Base-by-base conservation (phyloP, 2,888 invertebrate species). In the Pardosa pseudoannulata region DNA sequence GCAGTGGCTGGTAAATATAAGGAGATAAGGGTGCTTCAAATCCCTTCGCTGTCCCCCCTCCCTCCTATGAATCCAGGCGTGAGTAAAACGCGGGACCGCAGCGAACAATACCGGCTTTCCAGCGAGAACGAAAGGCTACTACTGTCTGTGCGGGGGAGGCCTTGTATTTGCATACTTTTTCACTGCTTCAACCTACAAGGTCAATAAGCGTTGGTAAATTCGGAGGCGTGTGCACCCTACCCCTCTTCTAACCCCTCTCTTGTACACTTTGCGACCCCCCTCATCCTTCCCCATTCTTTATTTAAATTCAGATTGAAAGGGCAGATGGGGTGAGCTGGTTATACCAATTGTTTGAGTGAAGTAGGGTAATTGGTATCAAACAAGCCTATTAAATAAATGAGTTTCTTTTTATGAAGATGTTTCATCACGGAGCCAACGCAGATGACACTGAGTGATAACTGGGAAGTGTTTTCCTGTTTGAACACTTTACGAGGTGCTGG, bases 61-160 rank as follows among this genome's bases (percentile, higher is more conserved):
- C 28, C 64, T 31, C 13, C 0, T 29, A 16, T 6, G 29, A 28
- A 65, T 29, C 29, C 64, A 65, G 11, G 29, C 64, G 29, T 11
- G 29, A 65, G 64, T 65, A 65, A 65, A 65, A 31, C 31, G 64
- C 64, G 29, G 64, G 64, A 65, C 64, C 64, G 16, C 64, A 65
- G 11, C 13, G 64, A 65, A 65, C 64, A 65, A 65, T 65, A 29
- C 23, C 29, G 28, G 64, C 23, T 65, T 65, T 29, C 29, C 13
- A 65, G 31, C 31, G 0, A n/a, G 41, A 46, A 9, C 2, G 41
- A 46, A 6, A 13, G 6, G 16, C 6, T 46, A 46, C 6, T 9
- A 46, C 41, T 46, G 41, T 13, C 16, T 6, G 41, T 6, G 41
- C 1, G 13, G 64, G 64, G 28, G 29, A 29, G 13, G n/a, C 16